These are phyloP conservation scores for Pediacus dermestoides DNA, from an alignment of 2,888 invertebrate species.

Conservation along the genomic window DNA sequence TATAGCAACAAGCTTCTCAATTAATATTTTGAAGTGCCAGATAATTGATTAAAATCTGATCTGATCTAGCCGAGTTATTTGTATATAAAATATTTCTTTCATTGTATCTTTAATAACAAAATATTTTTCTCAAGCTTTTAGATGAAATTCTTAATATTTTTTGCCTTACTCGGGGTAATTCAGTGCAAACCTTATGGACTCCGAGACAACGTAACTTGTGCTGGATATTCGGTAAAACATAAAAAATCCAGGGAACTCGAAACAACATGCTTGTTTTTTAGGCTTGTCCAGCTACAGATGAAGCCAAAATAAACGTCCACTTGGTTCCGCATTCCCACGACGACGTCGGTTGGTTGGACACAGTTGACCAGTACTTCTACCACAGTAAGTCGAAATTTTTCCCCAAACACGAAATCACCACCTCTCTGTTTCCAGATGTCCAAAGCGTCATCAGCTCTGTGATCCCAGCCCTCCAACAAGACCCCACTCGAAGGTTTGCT, in stretches of 20 bases:
- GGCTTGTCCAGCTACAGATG: constrained; percentile 10
- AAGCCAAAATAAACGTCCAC: constrained; percentile 64
- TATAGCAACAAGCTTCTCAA: too few relatives aligned
- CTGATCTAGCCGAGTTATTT: too few relatives aligned
- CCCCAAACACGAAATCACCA: background rate
- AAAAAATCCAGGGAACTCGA: too few relatives aligned
- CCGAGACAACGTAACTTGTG: background rate
- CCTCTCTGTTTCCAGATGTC: constrained; percentile 65
- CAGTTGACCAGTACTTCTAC: constrained; percentile 85
- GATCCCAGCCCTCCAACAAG: constrained; percentile 65
- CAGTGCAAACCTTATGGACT: constrained; percentile 1
- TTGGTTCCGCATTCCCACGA: constrained; percentile 82
- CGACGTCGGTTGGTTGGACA: constrained; percentile 88
- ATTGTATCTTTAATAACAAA: too few relatives aligned
- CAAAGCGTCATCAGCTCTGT: constrained; percentile 90
- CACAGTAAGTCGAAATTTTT: constrained; percentile 48
- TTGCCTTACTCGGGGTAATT: too few relatives aligned
- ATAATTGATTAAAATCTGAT: too few relatives aligned
- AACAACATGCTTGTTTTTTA: too few relatives aligned
- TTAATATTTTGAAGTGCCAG: too few relatives aligned
- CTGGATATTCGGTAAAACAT: too few relatives aligned
- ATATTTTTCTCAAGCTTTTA: too few relatives aligned
- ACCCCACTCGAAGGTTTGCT: constrained; percentile 67
- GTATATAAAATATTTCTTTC: too few relatives aligned
- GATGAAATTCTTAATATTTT: too few relatives aligned